A percentile compares a stretch with the other conserved stretches of the same genome.
phyloP scores from a whole-genome alignment of 2,888 invertebrate genomes.

The Physocephala rufipes region DNA sequence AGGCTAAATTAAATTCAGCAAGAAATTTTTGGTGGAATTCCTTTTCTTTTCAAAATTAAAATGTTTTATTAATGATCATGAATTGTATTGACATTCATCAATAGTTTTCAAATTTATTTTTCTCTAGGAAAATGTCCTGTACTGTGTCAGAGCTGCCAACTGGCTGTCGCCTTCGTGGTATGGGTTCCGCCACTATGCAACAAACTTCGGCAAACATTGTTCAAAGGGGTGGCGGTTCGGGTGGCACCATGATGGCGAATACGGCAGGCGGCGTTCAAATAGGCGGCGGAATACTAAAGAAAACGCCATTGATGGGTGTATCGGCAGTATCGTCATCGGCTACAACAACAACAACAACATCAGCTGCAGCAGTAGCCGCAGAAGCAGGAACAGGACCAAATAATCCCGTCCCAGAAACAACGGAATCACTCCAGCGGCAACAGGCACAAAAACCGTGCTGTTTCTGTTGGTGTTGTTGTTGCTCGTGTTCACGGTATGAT shows the following conservation, averaged over 20 bases:
- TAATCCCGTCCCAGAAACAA: slow-evolving; percentile 60
- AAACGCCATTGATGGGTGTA: slow-evolving; percentile 45
- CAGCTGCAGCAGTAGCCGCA: slow-evolving; percentile 45
- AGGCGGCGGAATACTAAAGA: slow-evolving; percentile 54
- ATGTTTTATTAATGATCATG: no score
- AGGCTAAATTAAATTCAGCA: no score
- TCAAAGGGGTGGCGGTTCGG: slow-evolving; percentile 46
- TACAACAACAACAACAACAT: slow-evolving; percentile 7
- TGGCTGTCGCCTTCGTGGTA: slow-evolving; percentile 66
- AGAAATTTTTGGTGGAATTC: no score
- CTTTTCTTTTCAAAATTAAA: no score
- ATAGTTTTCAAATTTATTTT: not conserved
- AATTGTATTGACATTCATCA: not conserved
- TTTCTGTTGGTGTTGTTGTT: slow-evolving; percentile 77
- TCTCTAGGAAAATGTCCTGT: slow-evolving; percentile 67
- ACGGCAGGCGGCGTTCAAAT: slow-evolving; percentile 54
- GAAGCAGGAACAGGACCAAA: slow-evolving; percentile 1
- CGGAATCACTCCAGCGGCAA: slow-evolving; percentile 62
- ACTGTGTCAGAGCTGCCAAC: slow-evolving; percentile 68
- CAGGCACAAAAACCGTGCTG: slow-evolving; percentile 72
- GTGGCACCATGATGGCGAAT: slow-evolving; percentile 48
- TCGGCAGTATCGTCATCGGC: slow-evolving; percentile 46
- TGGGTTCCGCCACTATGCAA: slow-evolving; percentile 59
- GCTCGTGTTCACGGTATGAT: slow-evolving; percentile 77
- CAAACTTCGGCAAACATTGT: slow-evolving; percentile 50